A percentile compares a stretch with the other conserved stretches of the same genome.
These are phyloP conservation scores for Donacobius atricapilla DNA, from an alignment of 2,113 vertebrate species.

Conservation along the genomic window DNA sequence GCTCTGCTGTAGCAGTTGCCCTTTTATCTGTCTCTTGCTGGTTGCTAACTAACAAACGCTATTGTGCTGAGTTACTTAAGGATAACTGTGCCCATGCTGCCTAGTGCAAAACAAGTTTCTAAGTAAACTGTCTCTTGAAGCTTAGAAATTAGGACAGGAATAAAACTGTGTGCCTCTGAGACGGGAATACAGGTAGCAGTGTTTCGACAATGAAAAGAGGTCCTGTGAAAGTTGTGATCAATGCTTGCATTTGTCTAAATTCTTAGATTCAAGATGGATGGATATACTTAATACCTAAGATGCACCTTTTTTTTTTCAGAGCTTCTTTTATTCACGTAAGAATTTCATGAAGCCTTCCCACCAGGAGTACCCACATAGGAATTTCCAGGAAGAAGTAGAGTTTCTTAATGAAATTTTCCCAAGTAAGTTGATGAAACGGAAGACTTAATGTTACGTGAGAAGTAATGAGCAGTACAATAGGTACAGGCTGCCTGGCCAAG, in stretches of 20 bases:
- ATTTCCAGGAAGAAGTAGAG: conserved; percentile 99
- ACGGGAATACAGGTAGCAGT: neutral
- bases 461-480: neutral
- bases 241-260: neutral
- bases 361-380: conserved; percentile 99
- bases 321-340: conserved; percentile 99
- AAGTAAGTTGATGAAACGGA: conserved; percentile 77
- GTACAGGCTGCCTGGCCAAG: neutral
- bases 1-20: neutral
- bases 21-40: neutral
- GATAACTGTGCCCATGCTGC: neutral
- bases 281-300: neutral
- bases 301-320: conserved; percentile 70
- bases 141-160: neutral
- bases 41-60: neutral
- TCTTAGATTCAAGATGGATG: neutral
- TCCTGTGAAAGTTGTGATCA: neutral
- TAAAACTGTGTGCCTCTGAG: neutral
- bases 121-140: neutral
- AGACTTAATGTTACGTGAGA: neutral
- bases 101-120: neutral
- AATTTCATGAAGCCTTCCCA: conserved; percentile 99
- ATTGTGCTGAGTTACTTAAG: neutral
- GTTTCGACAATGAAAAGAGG: neutral
- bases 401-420: conserved; percentile 99